Conservation (phyloP, 2,797 vertebrate genomes). For the Sebastes cheni region DNA sequence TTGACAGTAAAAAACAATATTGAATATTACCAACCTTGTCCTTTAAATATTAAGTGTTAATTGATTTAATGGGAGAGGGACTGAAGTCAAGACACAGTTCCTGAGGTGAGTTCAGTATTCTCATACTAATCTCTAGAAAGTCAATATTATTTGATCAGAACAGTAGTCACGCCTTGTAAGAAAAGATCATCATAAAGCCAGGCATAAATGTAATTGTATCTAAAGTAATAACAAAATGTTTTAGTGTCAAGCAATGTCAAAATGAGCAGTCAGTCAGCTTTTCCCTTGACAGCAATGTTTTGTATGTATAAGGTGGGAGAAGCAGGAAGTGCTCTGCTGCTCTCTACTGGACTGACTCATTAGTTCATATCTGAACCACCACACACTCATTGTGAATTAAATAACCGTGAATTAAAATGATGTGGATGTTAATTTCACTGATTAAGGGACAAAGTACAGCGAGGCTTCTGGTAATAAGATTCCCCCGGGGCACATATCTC, state of each 20-base stretch:
- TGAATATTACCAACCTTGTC: background rate
- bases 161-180: background rate
- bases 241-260: background rate
- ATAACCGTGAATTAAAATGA: conserved; percentile 15
- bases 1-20: background rate
- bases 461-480: conserved; percentile 29
- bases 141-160: background rate
- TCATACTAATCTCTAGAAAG: background rate
- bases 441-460: conserved; percentile 32
- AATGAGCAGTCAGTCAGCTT: background rate
- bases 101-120: background rate
- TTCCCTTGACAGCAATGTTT: background rate
- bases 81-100: background rate
- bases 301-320: background rate
- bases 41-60: background rate
- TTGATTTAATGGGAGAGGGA: background rate
- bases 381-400: background rate
- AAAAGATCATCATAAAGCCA: background rate
- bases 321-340: conserved; percentile 39
- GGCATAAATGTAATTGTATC: background rate
- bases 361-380: background rate
- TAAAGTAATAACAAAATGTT: background rate
- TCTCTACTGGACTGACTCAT: conserved; percentile 51
- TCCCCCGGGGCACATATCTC: conserved; percentile 9
- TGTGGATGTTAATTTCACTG: conserved; percentile 43